Evolutionary conservation across 2,113 vertebrate genomes (phyloP).

Genomic region (Corydoras sp.): DNA sequence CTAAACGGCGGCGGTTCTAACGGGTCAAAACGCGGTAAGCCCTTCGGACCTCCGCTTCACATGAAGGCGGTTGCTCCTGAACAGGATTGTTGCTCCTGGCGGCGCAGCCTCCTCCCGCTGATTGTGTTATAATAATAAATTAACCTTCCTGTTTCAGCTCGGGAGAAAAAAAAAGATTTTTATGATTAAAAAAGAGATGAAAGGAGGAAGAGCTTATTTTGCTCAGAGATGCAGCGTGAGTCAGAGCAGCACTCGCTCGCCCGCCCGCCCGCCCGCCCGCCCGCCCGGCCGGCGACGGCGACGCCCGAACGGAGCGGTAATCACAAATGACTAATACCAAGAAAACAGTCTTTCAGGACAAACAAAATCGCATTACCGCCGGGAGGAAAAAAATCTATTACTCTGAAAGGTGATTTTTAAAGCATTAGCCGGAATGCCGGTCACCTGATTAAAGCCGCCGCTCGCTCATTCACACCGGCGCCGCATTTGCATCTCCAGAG

Average conservation of each 20-base stretch:
- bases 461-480: too few relatives aligned
- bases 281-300: not conserved
- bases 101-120: not conserved
- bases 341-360: not conserved
- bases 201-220: not conserved
- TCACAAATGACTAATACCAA: not conserved
- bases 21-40: too few relatives aligned
- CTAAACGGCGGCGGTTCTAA: too few relatives aligned
- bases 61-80: not conserved
- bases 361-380: not conserved
- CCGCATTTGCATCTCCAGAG: too few relatives aligned
- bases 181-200: slow-evolving; percentile 1
- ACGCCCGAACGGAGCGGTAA: not conserved
- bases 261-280: too few relatives aligned
- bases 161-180: not conserved
- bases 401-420: too few relatives aligned
- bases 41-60: not conserved
- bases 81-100: not conserved
- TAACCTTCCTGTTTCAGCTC: not conserved
- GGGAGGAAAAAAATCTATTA: too few relatives aligned
- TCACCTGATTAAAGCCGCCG: too few relatives aligned
- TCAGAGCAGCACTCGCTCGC: not conserved
- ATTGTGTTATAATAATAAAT: slow-evolving; percentile 6
- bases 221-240: not conserved
- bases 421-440: too few relatives aligned